Evolutionary conservation across 2,113 vertebrate species (phyloP), one percentile per base, ranked within the genome.

Genomic region (Serilophus lunatus): DNA sequence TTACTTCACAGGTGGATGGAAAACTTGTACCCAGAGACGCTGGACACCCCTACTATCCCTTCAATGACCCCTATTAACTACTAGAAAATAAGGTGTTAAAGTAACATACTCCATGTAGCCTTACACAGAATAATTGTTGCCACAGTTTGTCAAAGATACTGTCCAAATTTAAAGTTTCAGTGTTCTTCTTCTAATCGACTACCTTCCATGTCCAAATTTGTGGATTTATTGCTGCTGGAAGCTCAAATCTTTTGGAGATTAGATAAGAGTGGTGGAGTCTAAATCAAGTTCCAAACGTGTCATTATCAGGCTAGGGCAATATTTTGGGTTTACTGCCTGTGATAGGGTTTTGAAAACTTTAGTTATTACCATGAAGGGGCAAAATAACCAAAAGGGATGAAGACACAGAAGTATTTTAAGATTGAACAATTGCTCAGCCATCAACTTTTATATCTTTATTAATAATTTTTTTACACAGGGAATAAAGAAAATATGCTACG

Each of bases 31-130:
- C 98, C n/a, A 98, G 99, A 95, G 99, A 99, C 94, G 99, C 99
- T 42, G 98, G 98, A 97, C 99, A 99, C 95, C 98, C 98, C 63
- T 40, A 98, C 85, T 99, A 99, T 81, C 99, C 99, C 23, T 99
- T 99, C 97, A 99, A 98, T 87, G 99, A 99, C 31, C 98, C 99
- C 16, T 99, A 99, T 97, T 99, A 97, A 98, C 36, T 86, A 8
- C 40, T 18, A 49, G 72, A 31, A 93, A 60, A 51, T 12, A 29
- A 69, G 66, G 14, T 63, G 49, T 91, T 63, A 57, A 72, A 79
- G 23, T 18, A 56, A 77, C 40, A 23, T 3, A 51, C 36, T 80
- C 31, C 57, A 22, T 1, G 0, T n/a, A 10, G 31, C n/a, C 6
- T 78, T 54, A 18, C 57, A 74, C 64, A 23, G 65, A 92, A 40